These are phyloP conservation scores for Pyrgus malvae DNA, from an alignment of 2,888 invertebrate genomes.

Conservation along the genomic window DNA sequence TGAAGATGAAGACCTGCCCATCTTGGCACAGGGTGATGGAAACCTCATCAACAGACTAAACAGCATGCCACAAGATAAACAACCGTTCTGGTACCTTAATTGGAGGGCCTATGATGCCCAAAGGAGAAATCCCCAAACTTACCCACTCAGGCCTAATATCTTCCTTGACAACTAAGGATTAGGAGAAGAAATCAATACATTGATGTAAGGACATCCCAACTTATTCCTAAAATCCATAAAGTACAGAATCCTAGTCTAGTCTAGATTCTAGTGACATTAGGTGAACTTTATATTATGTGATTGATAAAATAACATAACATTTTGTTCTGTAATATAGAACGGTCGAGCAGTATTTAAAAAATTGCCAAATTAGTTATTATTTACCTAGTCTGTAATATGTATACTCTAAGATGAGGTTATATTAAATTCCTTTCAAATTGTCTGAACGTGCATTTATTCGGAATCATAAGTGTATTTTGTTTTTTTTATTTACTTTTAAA, in stretches of 20 bases:
- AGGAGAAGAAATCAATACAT: not conserved
- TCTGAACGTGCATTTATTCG: constrained; percentile 20
- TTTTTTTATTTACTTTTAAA: not conserved
- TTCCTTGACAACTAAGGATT: constrained; percentile 38
- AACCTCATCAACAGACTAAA: constrained; percentile 80
- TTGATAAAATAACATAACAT: not conserved
- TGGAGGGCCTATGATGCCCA: constrained; percentile 82
- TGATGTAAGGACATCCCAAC: not conserved
- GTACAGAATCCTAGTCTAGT: too few species aligned
- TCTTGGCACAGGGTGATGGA: constrained; percentile 82
- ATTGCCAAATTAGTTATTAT: constrained; percentile 3
- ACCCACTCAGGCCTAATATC: constrained; percentile 49
- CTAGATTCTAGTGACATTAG: too few species aligned
- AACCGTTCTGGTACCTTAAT: constrained; percentile 87
- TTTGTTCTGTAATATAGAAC: constrained; percentile 2
- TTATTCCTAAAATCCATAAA: not conserved
- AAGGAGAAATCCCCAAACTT: constrained; percentile 61
- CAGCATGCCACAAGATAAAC: constrained; percentile 81
- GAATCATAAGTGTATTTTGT: constrained; percentile 2
- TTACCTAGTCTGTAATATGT: not conserved
- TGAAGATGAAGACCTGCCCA: constrained; percentile 68
- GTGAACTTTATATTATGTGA: not conserved
- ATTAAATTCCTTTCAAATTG: not conserved
- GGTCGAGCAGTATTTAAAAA: constrained; percentile 9
- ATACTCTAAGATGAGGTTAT: not conserved